phyloP scores from a whole-genome alignment of 2,113 vertebrate genomes.

The Mirounga angustirostris region DNA sequence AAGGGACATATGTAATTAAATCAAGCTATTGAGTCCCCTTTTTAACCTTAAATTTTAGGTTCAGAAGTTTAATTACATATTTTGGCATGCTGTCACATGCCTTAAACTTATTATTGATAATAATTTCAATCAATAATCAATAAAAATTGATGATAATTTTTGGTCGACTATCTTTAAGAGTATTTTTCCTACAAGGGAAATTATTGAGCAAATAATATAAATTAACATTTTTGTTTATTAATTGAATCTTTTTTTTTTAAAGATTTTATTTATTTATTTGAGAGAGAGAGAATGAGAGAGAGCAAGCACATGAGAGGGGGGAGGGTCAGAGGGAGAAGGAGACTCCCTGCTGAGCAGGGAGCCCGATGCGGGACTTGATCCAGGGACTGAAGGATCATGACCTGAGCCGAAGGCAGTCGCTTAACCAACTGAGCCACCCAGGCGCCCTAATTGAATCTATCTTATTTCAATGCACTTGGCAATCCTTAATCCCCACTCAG shows the following conservation, averaged over 20 bases:
- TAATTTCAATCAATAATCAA: no score
- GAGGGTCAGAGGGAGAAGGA: no score
- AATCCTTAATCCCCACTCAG: not conserved
- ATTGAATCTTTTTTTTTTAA: no score
- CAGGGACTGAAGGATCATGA: no score
- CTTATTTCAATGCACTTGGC: conserved; percentile 12
- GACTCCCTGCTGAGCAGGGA: no score
- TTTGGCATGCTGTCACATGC: not conserved
- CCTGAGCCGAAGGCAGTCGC: no score
- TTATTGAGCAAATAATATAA: conserved; percentile 38
- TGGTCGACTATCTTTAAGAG: not conserved
- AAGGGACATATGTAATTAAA: not conserved
- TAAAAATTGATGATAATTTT: not conserved
- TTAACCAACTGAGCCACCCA: no score
- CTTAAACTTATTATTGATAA: not conserved
- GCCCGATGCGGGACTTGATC: no score
- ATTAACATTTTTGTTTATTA: conserved; percentile 22
- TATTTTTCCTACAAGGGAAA: not conserved
- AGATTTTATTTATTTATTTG: no score
- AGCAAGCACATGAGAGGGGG: no score
- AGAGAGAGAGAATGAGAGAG: no score
- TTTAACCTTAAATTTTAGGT: not conserved
- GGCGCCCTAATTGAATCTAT: not conserved
- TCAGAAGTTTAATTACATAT: conserved; percentile 7
- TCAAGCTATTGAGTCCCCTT: not conserved